Conservation (phyloP, 2,113 vertebrate genomes). For the Centropus bengalensis region DNA sequence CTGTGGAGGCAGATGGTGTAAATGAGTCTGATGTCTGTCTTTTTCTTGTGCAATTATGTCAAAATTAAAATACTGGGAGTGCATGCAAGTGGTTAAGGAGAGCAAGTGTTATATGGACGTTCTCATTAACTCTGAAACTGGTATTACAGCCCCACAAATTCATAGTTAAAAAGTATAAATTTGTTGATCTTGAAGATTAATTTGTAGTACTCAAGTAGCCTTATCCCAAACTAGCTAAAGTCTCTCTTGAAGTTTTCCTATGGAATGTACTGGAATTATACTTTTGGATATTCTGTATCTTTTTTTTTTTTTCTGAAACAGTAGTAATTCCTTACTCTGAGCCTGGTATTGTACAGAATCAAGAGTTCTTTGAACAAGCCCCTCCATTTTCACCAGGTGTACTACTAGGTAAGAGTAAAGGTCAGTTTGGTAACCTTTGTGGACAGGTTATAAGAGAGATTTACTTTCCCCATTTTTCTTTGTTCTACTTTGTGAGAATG, state of each 20-base stretch:
- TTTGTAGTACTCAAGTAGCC: not conserved
- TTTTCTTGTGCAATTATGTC: conserved; percentile 9
- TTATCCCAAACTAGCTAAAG: not conserved
- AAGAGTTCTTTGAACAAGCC: not conserved
- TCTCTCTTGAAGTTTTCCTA: not conserved
- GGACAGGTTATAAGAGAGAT: not conserved
- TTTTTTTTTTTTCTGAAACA: not conserved
- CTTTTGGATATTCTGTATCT: not conserved
- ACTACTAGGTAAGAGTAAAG: not conserved
- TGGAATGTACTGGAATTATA: not conserved
- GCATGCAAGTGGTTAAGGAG: conserved; percentile 2
- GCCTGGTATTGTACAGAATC: not conserved
- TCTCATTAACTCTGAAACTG: conserved; percentile 4
- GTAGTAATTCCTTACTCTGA: not conserved
- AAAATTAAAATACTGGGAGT: not conserved
- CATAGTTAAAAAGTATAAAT: not conserved
- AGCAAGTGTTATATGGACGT: not conserved
- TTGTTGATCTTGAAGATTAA: conserved; percentile 4
- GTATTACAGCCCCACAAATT: not conserved
- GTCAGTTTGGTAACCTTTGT: not conserved
- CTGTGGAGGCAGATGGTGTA: not conserved
- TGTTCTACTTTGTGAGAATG: not conserved
- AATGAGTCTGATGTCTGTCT: not conserved
- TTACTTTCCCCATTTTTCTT: not conserved
- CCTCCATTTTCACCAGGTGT: not conserved